Conservation (phyloP, 2,113 vertebrate species). For the Sus scrofa region DNA sequence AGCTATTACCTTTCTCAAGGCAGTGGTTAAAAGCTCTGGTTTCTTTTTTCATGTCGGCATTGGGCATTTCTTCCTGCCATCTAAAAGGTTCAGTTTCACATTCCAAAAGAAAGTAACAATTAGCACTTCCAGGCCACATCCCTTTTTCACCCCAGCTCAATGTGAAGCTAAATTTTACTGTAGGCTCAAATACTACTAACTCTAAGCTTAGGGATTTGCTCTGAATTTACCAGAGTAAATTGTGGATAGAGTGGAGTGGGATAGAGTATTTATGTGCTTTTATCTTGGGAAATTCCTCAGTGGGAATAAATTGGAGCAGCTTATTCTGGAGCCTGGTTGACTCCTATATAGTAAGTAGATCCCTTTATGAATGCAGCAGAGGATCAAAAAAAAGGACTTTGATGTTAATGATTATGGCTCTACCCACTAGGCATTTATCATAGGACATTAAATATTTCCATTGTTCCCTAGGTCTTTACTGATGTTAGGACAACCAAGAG, state of each 20-base stretch:
- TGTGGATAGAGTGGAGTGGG: neutral
- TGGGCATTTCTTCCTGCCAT: neutral
- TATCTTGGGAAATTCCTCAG: neutral
- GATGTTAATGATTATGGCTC: neutral
- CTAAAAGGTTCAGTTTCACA: neutral
- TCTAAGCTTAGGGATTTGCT: neutral
- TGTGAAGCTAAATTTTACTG: neutral
- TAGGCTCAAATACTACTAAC: neutral
- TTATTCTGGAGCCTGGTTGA: neutral
- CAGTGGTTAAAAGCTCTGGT: neutral
- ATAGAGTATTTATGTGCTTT: neutral
- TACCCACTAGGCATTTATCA: neutral
- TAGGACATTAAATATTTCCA: neutral
- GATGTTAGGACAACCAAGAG: neutral
- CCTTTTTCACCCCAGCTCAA: neutral
- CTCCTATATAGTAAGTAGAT: neutral
- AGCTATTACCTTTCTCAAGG: neutral
- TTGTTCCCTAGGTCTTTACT: neutral
- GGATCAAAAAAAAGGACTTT: neutral
- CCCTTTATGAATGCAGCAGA: neutral
- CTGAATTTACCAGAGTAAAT: neutral
- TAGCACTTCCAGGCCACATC: neutral
- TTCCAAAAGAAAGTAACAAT: neutral
- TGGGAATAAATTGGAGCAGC: neutral
- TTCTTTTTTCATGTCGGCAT: neutral